These are phyloP conservation scores for Acanthurus tractus DNA, from an alignment of 2,797 vertebrate genomes.

Conservation along the genomic window DNA sequence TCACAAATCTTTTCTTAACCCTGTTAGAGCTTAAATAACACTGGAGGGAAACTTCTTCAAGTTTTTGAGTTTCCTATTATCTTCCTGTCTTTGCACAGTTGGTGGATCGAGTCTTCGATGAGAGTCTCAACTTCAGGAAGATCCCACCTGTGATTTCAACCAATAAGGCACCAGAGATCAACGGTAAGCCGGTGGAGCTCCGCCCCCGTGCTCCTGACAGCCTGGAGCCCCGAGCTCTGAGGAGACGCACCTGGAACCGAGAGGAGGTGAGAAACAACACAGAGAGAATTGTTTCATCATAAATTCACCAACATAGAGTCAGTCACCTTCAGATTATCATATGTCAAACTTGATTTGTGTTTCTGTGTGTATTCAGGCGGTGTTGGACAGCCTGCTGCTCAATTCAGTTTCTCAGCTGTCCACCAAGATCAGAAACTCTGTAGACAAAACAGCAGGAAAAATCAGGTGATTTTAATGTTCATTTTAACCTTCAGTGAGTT, in stretches of 20 bases:
- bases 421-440: conserved; percentile 94
- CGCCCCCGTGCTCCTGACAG: conserved; percentile 89
- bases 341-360: conserved; percentile 10
- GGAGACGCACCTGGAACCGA: conserved; percentile 96
- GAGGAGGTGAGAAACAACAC: conserved; percentile 89
- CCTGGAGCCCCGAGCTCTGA: conserved; percentile 92
- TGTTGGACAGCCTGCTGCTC: conserved; percentile 95
- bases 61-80: neutral
- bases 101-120: conserved; percentile 98
- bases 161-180: conserved; percentile 91
- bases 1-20: conserved; percentile 20
- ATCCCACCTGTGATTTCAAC: conserved; percentile 93
- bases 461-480: conserved; percentile 88
- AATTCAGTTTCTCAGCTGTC: conserved; percentile 97
- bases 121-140: conserved; percentile 98
- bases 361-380: conserved; percentile 84
- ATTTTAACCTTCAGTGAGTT: neutral
- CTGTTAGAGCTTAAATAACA: neutral
- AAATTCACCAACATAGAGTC: neutral
- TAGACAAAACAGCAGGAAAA: conserved; percentile 97
- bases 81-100: conserved; percentile 80
- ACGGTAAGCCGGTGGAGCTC: conserved; percentile 89
- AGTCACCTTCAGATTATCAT: neutral
- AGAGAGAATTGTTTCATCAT: neutral
- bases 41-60: neutral